Evolutionary conservation across 1,140 invertebrate genomes (phyloP).

Genomic region (Macrobrachium rosenbergii): DNA sequence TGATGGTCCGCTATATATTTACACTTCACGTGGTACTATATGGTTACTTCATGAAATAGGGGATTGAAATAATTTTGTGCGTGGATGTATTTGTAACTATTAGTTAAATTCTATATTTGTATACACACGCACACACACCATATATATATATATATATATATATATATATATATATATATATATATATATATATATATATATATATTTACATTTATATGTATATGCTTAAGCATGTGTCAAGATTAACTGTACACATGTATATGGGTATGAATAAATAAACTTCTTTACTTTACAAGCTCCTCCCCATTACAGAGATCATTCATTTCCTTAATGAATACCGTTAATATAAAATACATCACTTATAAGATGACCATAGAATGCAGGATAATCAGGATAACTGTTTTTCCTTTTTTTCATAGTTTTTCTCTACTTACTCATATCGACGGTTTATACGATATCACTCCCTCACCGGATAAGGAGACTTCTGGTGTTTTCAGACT

Average conservation of each 20-base stretch:
- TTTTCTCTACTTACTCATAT: background rate
- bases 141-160: constrained; percentile 22
- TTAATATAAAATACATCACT: background rate
- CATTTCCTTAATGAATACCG: no score
- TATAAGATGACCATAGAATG: background rate
- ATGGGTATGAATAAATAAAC: background rate
- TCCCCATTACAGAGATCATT: no score
- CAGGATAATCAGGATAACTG: no score
- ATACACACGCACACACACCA: background rate
- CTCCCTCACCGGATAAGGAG: background rate
- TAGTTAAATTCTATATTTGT: no score
- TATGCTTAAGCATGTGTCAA: background rate
- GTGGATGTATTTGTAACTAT: no score
- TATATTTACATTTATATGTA: background rate
- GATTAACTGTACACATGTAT: background rate
- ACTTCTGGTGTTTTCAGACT: constrained; percentile 53
- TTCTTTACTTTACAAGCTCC: no score
- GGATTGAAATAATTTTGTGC: no score
- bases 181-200: constrained; percentile 19
- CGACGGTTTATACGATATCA: background rate
- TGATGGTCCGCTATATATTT: no score
- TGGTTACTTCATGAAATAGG: no score
- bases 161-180: constrained; percentile 20
- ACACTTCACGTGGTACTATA: no score
- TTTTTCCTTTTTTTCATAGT: no score